Base-by-base conservation (phyloP, 2,797 vertebrate species). In the Botia almorhae region DNA sequence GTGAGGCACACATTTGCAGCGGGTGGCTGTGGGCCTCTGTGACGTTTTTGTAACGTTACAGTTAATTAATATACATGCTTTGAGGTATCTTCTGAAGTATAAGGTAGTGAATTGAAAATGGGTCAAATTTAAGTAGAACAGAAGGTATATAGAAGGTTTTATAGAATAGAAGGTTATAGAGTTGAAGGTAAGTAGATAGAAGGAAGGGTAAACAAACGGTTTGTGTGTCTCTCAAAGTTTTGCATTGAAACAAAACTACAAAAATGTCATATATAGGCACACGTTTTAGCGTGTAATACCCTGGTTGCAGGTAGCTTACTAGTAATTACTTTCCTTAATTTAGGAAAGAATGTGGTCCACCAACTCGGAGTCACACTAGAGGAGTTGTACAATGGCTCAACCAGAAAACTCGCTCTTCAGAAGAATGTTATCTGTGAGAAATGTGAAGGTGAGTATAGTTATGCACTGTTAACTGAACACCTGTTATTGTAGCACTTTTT, bases 341-440 rank as follows among this genome's bases (percentile, higher is more conserved):
- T 78, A 98, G 97, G 97, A 36, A 98, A 98, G 88, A 97, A 98
- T 83, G 94, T 98, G 6, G 94, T 98, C 17, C 97, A 98, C 85
- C 96, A 98, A 86, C 90, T 98, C 72, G 86, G 92, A 74, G 94
- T 98, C 33, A 93, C 95, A 58, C 92, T 99, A 53, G 97, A 98
- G 78, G 96, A 99, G 73, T 89, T 98, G 4, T 98, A 98, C 90
- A 97, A 95, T 26, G 96, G 97, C 81, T 56, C 94, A 80, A 96
- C 95, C 5, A 95, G 97, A 86, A 99, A 97, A 87, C 91, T 99
- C 74, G 96, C 94, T 12, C 95, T 99, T 75, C 97, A 98, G 85
- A 99, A 97, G 90, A 99, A 96, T 33, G 85, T 97, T 0, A 96
- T 99, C 87, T 99, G 97, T 91, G 96, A 94, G 76, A 97, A 97